These are phyloP conservation scores for Champsocephalus gunnari DNA, from an alignment of 2,797 vertebrate species.

Conservation along the genomic window DNA sequence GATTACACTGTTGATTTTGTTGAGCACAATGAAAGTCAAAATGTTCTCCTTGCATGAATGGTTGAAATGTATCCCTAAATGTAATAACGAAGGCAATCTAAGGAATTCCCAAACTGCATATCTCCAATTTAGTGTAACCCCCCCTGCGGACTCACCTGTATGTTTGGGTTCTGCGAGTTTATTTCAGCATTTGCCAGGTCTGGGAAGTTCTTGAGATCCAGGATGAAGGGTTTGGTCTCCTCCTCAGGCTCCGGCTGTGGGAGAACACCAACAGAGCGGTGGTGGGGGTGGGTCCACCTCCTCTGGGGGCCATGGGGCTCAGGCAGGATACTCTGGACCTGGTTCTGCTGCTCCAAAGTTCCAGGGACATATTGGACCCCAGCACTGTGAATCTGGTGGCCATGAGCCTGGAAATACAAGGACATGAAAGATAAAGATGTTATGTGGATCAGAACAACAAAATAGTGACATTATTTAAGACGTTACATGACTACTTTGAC, in stretches of 20 bases:
- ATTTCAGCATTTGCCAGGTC: conserved; percentile 88
- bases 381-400: conserved; percentile 57
- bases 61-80: conserved; percentile 20
- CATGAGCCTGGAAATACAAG: conserved; percentile 75
- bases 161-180: conserved; percentile 92
- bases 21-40: neutral
- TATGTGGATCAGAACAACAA: neutral
- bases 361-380: conserved; percentile 70
- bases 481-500: neutral
- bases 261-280: conserved; percentile 73
- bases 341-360: conserved; percentile 76
- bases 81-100: neutral
- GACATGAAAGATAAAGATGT: conserved; percentile 1
- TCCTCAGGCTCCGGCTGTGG: conserved; percentile 74
- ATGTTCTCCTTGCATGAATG: neutral
- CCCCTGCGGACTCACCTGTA: conserved; percentile 85
- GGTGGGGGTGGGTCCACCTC: conserved; percentile 81
- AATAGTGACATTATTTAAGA: neutral
- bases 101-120: neutral
- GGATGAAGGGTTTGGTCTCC: conserved; percentile 87
- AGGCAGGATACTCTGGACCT: conserved; percentile 81
- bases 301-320: conserved; percentile 75
- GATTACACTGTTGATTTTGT: conserved; percentile 27
- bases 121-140: neutral
- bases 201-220: conserved; percentile 91